Evolutionary conservation across 2,797 vertebrate genomes (phyloP).

Genomic region (Dromococcyx pavoninus): DNA sequence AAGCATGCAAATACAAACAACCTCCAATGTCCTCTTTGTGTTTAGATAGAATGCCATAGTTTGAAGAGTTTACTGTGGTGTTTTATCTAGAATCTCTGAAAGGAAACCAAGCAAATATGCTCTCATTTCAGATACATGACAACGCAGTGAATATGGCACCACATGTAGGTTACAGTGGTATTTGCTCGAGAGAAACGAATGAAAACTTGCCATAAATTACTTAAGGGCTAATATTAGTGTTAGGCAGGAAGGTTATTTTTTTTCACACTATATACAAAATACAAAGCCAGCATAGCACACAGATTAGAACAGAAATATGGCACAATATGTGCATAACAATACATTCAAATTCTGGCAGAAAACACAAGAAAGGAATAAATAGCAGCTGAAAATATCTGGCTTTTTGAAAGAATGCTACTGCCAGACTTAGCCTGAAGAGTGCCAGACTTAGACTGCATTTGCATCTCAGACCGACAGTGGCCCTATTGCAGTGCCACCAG

Average conservation of each 20-base stretch:
- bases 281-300: not conserved
- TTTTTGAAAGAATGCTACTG: not conserved
- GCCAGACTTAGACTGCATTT: not conserved
- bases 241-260: not conserved
- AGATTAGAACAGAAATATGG: not conserved
- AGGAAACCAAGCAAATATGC: not conserved
- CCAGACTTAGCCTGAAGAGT: not conserved
- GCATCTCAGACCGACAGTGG: not conserved
- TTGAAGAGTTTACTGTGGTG: not conserved
- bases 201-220: not conserved
- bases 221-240: not conserved
- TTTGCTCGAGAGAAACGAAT: not conserved
- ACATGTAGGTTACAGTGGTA: rapidly evolving
- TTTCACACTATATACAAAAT: not conserved
- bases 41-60: too few relatives aligned
- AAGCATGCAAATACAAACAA: not conserved
- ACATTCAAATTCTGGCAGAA: not conserved
- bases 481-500: not conserved
- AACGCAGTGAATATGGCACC: not conserved
- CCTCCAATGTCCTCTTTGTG: too few relatives aligned
- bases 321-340: not conserved
- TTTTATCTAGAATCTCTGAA: not conserved
- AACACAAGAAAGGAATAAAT: not conserved
- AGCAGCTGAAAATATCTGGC: not conserved
- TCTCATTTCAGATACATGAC: not conserved